Percentiles rank a stretch among this genome's conserved stretches.
Conservation (phyloP, 2,113 vertebrate genomes). For the Vulpes lagopus region DNA sequence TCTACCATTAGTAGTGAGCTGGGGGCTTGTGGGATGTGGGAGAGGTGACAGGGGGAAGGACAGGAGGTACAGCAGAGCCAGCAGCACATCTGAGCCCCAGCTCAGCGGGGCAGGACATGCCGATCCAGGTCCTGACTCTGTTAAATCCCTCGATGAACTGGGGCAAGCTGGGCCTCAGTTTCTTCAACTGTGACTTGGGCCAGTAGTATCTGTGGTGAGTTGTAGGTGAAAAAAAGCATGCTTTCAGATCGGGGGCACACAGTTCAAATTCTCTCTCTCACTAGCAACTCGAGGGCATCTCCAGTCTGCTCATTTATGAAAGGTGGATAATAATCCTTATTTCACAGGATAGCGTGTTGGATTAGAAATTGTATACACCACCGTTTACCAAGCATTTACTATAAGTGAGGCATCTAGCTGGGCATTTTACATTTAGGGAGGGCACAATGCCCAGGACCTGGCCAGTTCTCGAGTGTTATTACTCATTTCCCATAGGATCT, state of each 20-base stretch:
- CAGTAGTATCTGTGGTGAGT: neutral
- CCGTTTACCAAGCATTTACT: neutral
- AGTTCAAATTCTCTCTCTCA: neutral
- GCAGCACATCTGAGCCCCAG: neutral
- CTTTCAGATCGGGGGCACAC: neutral
- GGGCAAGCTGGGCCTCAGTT: neutral
- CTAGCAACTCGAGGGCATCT: neutral
- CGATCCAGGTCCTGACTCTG: no score
- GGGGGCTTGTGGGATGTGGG: neutral
- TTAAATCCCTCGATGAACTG: neutral
- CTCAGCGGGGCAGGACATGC: neutral
- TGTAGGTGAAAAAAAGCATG: neutral
- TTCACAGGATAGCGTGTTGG: neutral
- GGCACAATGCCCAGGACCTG: neutral
- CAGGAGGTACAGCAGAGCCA: neutral
- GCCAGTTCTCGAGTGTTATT: neutral
- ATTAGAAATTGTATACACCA: neutral
- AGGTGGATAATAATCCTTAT: neutral
- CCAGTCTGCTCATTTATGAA: neutral
- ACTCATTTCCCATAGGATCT: neutral
- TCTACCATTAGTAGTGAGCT: neutral
- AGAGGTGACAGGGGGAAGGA: neutral
- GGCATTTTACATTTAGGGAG: neutral
- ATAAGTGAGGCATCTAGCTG: neutral
- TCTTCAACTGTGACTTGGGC: conserved; percentile 37